phyloP scores from a whole-genome alignment of 1,140 invertebrate species.

The Aphis gossypii region DNA sequence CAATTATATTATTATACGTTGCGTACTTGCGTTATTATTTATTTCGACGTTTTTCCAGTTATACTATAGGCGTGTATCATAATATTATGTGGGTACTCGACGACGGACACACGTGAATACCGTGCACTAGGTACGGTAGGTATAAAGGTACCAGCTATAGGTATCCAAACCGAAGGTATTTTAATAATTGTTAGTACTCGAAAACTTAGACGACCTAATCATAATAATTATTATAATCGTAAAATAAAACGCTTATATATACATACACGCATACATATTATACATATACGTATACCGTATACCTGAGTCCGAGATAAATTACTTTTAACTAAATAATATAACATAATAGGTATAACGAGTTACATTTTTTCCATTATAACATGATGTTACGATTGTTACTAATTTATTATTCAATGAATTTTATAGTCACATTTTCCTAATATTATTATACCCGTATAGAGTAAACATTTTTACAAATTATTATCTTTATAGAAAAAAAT shows the following conservation, averaged over 20 bases:
- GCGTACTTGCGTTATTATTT: not conserved
- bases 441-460: not conserved
- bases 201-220: not conserved
- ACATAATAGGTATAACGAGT: not conserved
- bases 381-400: not conserved
- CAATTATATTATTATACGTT: constrained; percentile 7
- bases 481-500: not conserved
- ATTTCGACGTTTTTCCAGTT: not conserved
- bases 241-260: not conserved
- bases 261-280: not conserved
- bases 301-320: not conserved
- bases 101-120: not conserved
- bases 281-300: not conserved
- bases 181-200: not conserved
- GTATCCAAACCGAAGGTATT: not conserved
- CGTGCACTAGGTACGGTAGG: not conserved
- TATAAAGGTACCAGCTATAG: not conserved
- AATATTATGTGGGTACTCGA: not conserved
- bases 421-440: not conserved
- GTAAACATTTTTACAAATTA: not conserved
- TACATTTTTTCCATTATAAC: not conserved
- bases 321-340: not conserved
- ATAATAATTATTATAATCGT: not conserved
- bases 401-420: too few relatives aligned
- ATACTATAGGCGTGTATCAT: not conserved